Percentiles rank a stretch among this genome's conserved stretches.
Evolutionary conservation across 53 echinoderm and acorn worm genomes (phyloP).

Genomic region (Mesocentrotus franciscanus): DNA sequence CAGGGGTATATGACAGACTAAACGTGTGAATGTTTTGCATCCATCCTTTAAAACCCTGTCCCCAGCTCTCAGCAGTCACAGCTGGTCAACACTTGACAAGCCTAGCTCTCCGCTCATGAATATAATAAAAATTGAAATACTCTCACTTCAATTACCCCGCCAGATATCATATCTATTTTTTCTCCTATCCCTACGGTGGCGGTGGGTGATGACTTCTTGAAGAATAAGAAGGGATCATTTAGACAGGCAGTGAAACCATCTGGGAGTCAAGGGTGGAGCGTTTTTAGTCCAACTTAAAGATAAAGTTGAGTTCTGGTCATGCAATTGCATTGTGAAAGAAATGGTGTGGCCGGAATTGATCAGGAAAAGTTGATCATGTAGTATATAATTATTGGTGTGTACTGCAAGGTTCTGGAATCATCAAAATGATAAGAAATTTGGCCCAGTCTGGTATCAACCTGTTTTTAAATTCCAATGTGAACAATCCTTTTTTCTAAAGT

Average conservation of each 20-base stretch:
- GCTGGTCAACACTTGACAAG: slow-evolving; percentile 23
- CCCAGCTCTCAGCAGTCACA: neutral
- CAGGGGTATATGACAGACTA: too few relatives aligned
- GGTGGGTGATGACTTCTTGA: too few relatives aligned
- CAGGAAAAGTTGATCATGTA: too few relatives aligned
- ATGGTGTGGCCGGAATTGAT: too few relatives aligned
- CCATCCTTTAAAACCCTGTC: neutral
- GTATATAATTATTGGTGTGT: too few relatives aligned
- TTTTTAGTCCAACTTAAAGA: neutral
- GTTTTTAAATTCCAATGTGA: neutral
- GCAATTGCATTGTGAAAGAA: too few relatives aligned
- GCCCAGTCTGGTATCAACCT: too few relatives aligned
- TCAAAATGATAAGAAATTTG: too few relatives aligned
- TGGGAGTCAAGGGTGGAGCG: neutral
- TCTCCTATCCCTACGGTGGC: neutral
- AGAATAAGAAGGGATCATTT: neutral
- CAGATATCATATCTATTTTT: neutral
- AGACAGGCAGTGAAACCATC: slow-evolving; percentile 15
- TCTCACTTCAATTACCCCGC: slow-evolving; percentile 2
- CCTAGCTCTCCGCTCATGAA: neutral
- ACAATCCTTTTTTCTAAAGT: neutral
- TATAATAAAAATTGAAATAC: slow-evolving; percentile 26
- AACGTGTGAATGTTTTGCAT: too few relatives aligned
- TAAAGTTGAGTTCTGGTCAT: too few relatives aligned
- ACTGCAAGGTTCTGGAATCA: too few relatives aligned